Conservation (phyloP, 2,113 vertebrate genomes). For the Sardina pilchardus region DNA sequence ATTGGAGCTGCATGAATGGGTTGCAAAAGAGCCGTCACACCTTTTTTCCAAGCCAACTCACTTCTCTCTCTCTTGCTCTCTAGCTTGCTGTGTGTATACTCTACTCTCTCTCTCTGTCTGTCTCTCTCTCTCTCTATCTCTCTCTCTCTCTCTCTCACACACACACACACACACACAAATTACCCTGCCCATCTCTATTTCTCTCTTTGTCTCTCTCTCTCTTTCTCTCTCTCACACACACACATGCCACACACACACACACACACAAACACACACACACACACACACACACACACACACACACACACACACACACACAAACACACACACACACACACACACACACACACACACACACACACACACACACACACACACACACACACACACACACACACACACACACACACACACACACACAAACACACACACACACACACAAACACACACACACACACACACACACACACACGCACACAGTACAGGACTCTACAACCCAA, state of each 20-base stretch:
- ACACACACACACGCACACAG: neutral
- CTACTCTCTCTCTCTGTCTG: neutral
- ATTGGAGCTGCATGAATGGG: slow-evolving; percentile 44
- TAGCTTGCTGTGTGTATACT: neutral
- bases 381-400: neutral
- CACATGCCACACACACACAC: neutral
- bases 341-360: neutral
- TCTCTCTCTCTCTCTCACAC: neutral
- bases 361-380: neutral
- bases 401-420: neutral
- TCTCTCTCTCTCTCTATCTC: neutral
- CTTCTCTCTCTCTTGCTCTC: neutral
- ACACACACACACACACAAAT: neutral
- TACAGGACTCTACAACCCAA: neutral
- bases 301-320: neutral
- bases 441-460: slow-evolving; percentile 22
- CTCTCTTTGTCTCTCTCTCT: neutral
- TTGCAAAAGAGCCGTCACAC: slow-evolving; percentile 6
- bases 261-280: neutral
- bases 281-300: neutral
- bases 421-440: slow-evolving; percentile 13
- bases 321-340: neutral
- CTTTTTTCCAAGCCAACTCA: slow-evolving; percentile 5
- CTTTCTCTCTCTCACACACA: neutral
- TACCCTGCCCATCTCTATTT: neutral